Evolutionary conservation across 2,888 invertebrate genomes (phyloP).

Genomic region (Diaphora mendica): DNA sequence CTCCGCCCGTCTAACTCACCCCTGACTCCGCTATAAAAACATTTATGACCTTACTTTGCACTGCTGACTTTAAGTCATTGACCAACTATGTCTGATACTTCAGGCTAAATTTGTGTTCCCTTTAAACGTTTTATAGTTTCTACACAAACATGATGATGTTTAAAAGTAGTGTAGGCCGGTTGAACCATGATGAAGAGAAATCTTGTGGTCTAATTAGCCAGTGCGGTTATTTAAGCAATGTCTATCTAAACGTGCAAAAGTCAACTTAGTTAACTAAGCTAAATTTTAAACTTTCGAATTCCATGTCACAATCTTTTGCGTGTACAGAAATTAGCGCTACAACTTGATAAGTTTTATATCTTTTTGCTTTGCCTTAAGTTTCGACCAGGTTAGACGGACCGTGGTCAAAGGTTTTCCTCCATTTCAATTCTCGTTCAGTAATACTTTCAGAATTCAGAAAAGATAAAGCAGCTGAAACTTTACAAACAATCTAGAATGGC

Average conservation of each 20-base stretch:
- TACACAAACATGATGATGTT: not conserved
- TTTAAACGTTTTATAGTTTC: not conserved
- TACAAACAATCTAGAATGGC: not conserved
- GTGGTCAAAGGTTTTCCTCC: not conserved
- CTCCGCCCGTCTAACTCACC: slow-evolving; percentile 62
- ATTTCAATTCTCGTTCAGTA: not conserved
- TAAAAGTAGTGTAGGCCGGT: not conserved
- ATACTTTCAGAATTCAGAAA: not conserved
- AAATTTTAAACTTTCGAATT: no score
- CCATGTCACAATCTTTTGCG: no score
- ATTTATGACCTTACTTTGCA: slow-evolving; percentile 47
- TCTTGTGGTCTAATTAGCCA: not conserved
- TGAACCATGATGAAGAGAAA: not conserved
- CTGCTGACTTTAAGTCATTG: slow-evolving; percentile 46
- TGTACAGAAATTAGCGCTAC: no score
- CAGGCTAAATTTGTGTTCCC: not conserved
- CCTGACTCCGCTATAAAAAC: slow-evolving; percentile 49
- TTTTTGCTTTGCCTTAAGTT: not conserved
- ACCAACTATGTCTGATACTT: slow-evolving; percentile 39
- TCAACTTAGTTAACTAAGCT: not conserved
- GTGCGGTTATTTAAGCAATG: not conserved
- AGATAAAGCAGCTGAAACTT: not conserved
- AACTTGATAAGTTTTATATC: not conserved
- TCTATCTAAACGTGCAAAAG: not conserved
- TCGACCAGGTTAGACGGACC: not conserved